phyloP scores from a whole-genome alignment of 2,113 vertebrate species.

The Chaetorhynchus papuensis region DNA sequence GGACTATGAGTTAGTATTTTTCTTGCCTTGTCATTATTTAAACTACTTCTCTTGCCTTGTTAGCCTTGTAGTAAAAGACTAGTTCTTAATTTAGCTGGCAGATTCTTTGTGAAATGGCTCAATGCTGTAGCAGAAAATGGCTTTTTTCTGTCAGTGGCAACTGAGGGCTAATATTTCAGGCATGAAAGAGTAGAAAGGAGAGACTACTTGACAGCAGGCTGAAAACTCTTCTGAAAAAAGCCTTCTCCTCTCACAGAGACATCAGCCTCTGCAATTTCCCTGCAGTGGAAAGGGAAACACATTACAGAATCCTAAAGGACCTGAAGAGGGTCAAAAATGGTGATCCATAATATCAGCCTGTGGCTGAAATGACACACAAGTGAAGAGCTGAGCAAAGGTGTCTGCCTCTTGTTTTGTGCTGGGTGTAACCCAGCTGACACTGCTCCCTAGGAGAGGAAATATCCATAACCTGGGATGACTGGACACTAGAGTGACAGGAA shows the following conservation, averaged over 20 bases:
- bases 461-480: background rate
- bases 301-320: background rate
- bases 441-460: background rate
- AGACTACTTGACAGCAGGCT: background rate
- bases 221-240: background rate
- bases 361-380: background rate
- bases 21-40: background rate
- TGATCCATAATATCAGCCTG: background rate
- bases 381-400: background rate
- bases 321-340: background rate
- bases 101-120: background rate
- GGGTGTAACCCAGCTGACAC: background rate
- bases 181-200: background rate
- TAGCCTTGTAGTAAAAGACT: background rate
- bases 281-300: background rate
- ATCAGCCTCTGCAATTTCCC: background rate
- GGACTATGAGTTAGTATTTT: background rate
- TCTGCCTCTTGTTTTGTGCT: background rate
- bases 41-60: background rate
- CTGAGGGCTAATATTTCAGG: background rate
- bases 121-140: background rate
- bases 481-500: background rate
- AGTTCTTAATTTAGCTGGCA: slow-evolving; percentile 1
- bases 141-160: background rate
- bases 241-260: background rate